phyloP scores from a whole-genome alignment of 2,888 invertebrate species.

The Drosophila ustulata region DNA sequence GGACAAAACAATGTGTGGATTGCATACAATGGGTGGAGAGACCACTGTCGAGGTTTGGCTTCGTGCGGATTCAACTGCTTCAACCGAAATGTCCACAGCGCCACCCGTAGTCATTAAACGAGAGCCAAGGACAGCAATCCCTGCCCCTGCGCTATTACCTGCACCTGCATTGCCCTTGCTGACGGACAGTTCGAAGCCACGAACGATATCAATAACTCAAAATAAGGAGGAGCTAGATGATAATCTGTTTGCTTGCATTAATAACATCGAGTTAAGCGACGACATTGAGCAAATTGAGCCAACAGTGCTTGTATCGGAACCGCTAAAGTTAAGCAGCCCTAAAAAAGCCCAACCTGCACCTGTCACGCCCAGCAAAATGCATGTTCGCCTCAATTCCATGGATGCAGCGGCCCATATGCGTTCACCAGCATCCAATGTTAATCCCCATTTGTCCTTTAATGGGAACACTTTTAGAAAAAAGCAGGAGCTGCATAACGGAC shows the following conservation, averaged over 20 bases:
- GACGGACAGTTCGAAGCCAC: slow-evolving; percentile 44
- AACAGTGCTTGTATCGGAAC: slow-evolving; percentile 77
- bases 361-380: slow-evolving; percentile 2
- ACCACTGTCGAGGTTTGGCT: slow-evolving; percentile 91
- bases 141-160: not conserved
- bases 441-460: slow-evolving; percentile 15
- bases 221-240: slow-evolving; percentile 81
- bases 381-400: slow-evolving; percentile 10
- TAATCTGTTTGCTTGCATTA: slow-evolving; percentile 81
- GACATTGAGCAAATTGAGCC: slow-evolving; percentile 85
- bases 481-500: slow-evolving; percentile 27
- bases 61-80: slow-evolving; percentile 73
- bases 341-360: slow-evolving; percentile 39
- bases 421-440: not conserved
- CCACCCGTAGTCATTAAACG: slow-evolving; percentile 1
- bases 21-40: slow-evolving; percentile 94
- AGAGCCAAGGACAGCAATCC: slow-evolving; percentile 2
- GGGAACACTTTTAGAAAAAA: slow-evolving; percentile 24
- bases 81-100: not conserved
- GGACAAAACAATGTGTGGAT: slow-evolving; percentile 92
- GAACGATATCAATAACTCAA: slow-evolving; percentile 66
- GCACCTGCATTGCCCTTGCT: not conserved
- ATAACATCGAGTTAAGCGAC: slow-evolving; percentile 79
- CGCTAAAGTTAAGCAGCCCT: slow-evolving; percentile 66
- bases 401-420: not conserved